phyloP scores from a whole-genome alignment of 2,888 invertebrate genomes.

The Carabus problematicus region DNA sequence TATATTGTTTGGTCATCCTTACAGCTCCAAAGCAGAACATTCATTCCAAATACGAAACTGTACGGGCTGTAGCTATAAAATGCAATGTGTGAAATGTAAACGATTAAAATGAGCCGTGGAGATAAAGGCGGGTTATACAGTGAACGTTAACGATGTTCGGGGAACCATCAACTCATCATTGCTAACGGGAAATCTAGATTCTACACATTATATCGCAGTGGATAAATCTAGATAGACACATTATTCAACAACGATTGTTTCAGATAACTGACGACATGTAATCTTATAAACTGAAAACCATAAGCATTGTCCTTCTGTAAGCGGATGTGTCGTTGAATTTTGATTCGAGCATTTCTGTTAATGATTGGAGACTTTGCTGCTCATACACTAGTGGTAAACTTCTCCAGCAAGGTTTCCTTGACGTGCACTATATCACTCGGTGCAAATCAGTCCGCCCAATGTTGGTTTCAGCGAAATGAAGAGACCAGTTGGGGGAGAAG shows the following conservation, averaged over 20 bases:
- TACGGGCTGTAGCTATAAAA: conserved; percentile 24
- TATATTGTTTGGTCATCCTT: too few relatives aligned
- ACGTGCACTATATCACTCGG: too few relatives aligned
- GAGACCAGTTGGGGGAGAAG: conserved; percentile 52
- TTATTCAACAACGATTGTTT: too few relatives aligned
- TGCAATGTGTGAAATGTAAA: conserved; percentile 27
- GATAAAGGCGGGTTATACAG: conserved; percentile 7
- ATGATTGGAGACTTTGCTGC: not conserved
- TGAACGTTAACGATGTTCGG: conserved; percentile 38
- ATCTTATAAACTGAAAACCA: too few relatives aligned
- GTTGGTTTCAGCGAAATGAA: conserved; percentile 48
- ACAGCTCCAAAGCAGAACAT: too few relatives aligned
- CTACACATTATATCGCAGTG: conserved; percentile 34
- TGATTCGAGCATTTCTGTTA: too few relatives aligned
- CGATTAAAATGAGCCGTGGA: conserved; percentile 30
- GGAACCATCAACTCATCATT: conserved; percentile 39
- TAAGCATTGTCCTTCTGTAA: too few relatives aligned
- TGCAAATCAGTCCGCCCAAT: conserved; percentile 26
- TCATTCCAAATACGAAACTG: too few relatives aligned
- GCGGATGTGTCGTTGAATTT: too few relatives aligned
- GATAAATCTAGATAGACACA: conserved; percentile 27
- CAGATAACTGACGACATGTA: too few relatives aligned
- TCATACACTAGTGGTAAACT: not conserved
- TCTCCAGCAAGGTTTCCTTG: too few relatives aligned
- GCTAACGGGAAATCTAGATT: conserved; percentile 36